Base-by-base conservation (phyloP, 2,113 vertebrate species). In the Psittacara wagleri region DNA sequence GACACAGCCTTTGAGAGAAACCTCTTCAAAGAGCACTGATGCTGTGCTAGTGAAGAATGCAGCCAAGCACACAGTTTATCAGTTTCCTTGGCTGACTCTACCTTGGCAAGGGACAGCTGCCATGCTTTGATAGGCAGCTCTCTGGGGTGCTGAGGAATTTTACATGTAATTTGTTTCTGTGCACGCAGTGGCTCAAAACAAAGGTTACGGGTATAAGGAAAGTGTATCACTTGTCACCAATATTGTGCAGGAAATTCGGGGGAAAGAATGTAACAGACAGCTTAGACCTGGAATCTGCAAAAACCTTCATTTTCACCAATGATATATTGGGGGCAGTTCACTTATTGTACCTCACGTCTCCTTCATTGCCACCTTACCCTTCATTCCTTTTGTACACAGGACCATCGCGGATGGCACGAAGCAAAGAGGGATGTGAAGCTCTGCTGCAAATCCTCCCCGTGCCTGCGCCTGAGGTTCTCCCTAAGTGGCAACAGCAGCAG, bases 291-390 rank as follows among this genome's bases (percentile, higher is more conserved):
- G 37, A 75, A 75, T 39, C 41, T 51, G 37, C 28, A 89, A n/a
- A 57, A 35, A 24, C 11, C 4, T 49, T 28, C 6, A 20, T 57
- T n/a, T 89, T 86, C 7, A 19, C 35, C 43, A 52, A 1, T 27
- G 28, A 59, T 28, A 17, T 3, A 11, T 2, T 37, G 59, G 0
- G 0, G 33, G 15, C 7, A 61, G 22, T 49, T 68, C 75, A 70
- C 0, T 0, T 33, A 23, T 2, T 4, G 29, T 18, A 49, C 20
- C 37, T 68, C 0, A 0, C 1, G 1, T 16, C 28, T 93, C 74
- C 35, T 33, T 72, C 18, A 14, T 18, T 51, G 28, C 59, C 55
- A 20, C 10, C 18, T 55, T 31, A 41, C 18, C 16, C 33, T 48
- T 73, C 17, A 3, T 37, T 79, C 9, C 43, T 39, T 79, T 67